Percentiles rank a stretch among this genome's conserved stretches.
Evolutionary conservation across 2,113 vertebrate genomes (phyloP).

Genomic region (Symphodus melops): DNA sequence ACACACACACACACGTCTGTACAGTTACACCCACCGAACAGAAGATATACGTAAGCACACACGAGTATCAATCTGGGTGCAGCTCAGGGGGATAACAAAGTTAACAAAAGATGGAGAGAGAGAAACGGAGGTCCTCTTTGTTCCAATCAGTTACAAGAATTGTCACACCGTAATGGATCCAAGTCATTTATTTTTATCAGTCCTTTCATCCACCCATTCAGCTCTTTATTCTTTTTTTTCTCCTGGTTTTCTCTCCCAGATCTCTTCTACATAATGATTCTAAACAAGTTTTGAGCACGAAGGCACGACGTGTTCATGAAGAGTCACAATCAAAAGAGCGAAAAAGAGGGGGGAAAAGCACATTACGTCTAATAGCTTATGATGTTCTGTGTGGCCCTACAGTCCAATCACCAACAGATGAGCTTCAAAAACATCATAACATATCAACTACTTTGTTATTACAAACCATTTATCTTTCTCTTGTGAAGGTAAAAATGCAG

Average conservation of each 20-base stretch:
- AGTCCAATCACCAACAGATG: background rate
- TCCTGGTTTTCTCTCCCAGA: constrained; percentile 1
- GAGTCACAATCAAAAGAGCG: background rate
- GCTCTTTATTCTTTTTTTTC: constrained; percentile 2
- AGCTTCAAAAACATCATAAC: background rate
- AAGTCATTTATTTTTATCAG: constrained; percentile 14
- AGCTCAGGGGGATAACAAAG: constrained; percentile 60
- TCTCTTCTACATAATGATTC: background rate
- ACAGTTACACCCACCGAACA: constrained; percentile 50
- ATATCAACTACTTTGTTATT: background rate
- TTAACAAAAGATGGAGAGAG: constrained; percentile 63
- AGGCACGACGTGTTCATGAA: background rate
- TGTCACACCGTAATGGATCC: background rate
- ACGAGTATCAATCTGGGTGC: constrained; percentile 36
- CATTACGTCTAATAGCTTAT: background rate
- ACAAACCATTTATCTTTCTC: background rate
- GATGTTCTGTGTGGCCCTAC: background rate
- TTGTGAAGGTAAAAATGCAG: background rate
- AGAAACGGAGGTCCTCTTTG: constrained; percentile 7
- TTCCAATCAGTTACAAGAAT: constrained; percentile 35
- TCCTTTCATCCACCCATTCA: constrained; percentile 3
- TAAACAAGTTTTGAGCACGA: constrained; percentile 3
- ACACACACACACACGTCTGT: constrained; percentile 32
- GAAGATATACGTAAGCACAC: constrained; percentile 48
- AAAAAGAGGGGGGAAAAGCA: background rate